Conservation (phyloP, 2,888 invertebrate species). For the Scaptomyza flava region DNA sequence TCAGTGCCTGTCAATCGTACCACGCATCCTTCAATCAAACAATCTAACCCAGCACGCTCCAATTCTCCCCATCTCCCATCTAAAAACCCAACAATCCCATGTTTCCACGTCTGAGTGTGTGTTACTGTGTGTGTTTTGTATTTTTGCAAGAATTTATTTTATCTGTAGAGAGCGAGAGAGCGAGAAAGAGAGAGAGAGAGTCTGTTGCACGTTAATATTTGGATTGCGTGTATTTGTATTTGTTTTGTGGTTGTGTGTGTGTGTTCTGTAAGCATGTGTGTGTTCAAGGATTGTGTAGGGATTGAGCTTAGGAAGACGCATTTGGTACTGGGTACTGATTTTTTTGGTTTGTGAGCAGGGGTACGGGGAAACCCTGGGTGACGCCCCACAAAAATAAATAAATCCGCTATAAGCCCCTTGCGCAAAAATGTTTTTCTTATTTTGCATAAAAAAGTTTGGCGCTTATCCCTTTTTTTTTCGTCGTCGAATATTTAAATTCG, state of each 20-base stretch:
- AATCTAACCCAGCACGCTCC: slow-evolving; percentile 7
- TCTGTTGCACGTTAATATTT: slow-evolving; percentile 66
- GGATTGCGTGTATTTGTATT: slow-evolving; percentile 74
- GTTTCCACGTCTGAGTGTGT: not conserved
- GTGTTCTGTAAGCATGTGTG: not conserved
- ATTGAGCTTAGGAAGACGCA: slow-evolving; percentile 11
- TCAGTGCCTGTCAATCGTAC: slow-evolving; percentile 34
- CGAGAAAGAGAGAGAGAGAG: slow-evolving; percentile 25
- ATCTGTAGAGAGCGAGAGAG: slow-evolving; percentile 5
- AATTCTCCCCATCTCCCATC: not conserved
- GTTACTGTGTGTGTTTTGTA: slow-evolving; percentile 9
- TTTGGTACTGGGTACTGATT: not conserved
- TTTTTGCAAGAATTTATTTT: slow-evolving; percentile 19
- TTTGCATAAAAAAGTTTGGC: slow-evolving; percentile 58
- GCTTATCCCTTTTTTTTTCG: slow-evolving; percentile 62
- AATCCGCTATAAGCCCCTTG: slow-evolving; percentile 74
- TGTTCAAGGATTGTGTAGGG: slow-evolving; percentile 6
- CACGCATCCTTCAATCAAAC: slow-evolving; percentile 39
- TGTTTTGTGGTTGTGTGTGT: slow-evolving; percentile 47
- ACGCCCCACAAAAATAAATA: slow-evolving; percentile 40
- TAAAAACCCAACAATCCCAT: not conserved
- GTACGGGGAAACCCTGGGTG: not conserved
- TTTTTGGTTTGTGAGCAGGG: not conserved
- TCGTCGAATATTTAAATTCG: slow-evolving; percentile 69
- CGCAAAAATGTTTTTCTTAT: slow-evolving; percentile 65